Evolutionary conservation across 1,140 invertebrate species (phyloP).

Genomic region (Bombus confusus): DNA sequence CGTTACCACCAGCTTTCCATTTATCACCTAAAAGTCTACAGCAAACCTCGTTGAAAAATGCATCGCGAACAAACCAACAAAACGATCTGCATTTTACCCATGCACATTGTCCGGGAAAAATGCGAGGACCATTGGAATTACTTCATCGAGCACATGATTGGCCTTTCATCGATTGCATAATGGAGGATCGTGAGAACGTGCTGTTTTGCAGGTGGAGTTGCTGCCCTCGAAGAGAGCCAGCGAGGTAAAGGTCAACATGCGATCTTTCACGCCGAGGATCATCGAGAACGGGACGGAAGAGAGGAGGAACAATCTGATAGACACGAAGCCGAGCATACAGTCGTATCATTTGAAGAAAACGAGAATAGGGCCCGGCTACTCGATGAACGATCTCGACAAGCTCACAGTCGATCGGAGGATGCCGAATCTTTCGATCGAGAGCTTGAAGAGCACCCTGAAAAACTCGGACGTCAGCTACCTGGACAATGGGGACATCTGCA

Average conservation of each 20-base stretch:
- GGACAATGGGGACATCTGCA: conserved; percentile 75
- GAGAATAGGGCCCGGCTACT: conserved; percentile 78
- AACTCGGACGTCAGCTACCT: conserved; percentile 73
- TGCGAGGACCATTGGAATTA: background rate
- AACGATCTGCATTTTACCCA: background rate
- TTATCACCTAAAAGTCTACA: too few species aligned
- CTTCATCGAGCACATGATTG: conserved; percentile 27
- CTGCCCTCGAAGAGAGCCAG: conserved; percentile 69
- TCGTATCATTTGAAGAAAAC: conserved; percentile 73
- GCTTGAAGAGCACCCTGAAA: conserved; percentile 73
- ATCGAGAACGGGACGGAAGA: conserved; percentile 66
- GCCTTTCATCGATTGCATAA: conserved; percentile 63
- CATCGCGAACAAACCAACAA: too few species aligned
- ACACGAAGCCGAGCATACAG: conserved; percentile 73
- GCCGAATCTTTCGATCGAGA: conserved; percentile 73
- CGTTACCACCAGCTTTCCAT: too few species aligned
- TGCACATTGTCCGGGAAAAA: background rate
- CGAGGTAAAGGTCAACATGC: conserved; percentile 76
- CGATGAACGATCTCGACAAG: conserved; percentile 82
- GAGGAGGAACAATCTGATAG: conserved; percentile 38
- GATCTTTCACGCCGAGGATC: conserved; percentile 77
- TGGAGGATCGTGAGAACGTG: conserved; percentile 63
- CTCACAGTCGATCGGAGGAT: conserved; percentile 58
- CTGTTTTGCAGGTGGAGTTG: conserved; percentile 71
- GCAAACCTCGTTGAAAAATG: too few species aligned